These are phyloP conservation scores for Drosophila yakuba DNA, from an alignment of 1,140 invertebrate species.

Conservation along the genomic window DNA sequence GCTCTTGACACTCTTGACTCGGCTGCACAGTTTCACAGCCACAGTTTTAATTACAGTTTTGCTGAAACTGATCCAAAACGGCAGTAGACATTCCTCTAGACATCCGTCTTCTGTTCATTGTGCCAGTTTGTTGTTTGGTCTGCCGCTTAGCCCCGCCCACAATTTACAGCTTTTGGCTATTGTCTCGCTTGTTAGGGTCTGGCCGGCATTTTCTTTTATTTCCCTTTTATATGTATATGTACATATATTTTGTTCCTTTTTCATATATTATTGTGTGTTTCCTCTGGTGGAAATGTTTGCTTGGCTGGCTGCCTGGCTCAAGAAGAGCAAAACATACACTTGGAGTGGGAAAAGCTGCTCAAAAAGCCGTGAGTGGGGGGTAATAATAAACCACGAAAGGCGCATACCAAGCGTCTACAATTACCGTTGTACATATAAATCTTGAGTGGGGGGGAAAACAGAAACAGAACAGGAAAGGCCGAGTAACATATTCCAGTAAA, in stretches of 20 bases:
- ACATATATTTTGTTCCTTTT: slow-evolving; percentile 21
- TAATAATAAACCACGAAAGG: slow-evolving; percentile 75
- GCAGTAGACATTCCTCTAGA: slow-evolving; percentile 51
- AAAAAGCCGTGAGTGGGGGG: slow-evolving; percentile 18
- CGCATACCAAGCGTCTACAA: slow-evolving; percentile 77
- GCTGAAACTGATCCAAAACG: slow-evolving; percentile 7
- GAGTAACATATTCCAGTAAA: slow-evolving; percentile 46
- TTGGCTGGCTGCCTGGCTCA: slow-evolving; percentile 61
- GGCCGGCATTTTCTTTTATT: slow-evolving; percentile 53
- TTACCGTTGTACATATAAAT: slow-evolving; percentile 55
- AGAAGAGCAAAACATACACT: slow-evolving; percentile 69
- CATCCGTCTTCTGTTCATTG: slow-evolving; percentile 40
- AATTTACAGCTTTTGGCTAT: slow-evolving; percentile 74
- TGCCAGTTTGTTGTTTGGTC: slow-evolving; percentile 51
- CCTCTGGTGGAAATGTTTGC: slow-evolving; percentile 74
- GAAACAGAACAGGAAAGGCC: slow-evolving; percentile 19
- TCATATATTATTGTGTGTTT: slow-evolving; percentile 60
- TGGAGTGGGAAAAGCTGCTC: slow-evolving; percentile 9
- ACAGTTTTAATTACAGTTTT: slow-evolving; percentile 77
- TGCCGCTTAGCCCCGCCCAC: slow-evolving; percentile 22
- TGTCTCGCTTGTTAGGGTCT: slow-evolving; percentile 74
- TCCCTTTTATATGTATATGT: slow-evolving; percentile 6
- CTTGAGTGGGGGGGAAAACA: slow-evolving; percentile 16
- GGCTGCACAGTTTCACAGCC: slow-evolving; percentile 32
- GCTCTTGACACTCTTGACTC: slow-evolving; percentile 72